A percentile compares a stretch with the other conserved stretches of the same genome.
Conservation (phyloP, 2,797 vertebrate species). For the Manis javanica region DNA sequence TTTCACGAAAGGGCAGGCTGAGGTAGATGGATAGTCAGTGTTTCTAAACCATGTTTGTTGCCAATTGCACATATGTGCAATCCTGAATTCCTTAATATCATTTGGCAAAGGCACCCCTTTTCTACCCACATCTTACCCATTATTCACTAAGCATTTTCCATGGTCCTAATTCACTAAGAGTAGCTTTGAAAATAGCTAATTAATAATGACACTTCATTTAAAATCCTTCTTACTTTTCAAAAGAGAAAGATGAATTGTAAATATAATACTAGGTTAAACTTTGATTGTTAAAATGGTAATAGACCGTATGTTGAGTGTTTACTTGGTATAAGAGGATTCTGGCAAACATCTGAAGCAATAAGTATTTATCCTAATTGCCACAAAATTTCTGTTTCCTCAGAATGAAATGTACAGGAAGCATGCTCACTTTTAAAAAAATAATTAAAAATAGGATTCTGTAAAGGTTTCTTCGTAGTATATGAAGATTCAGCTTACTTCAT, state of each 20-base stretch:
- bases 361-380: background rate
- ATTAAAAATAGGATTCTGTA: background rate
- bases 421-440: background rate
- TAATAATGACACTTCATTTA: background rate
- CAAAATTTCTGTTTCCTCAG: background rate
- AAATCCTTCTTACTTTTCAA: background rate
- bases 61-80: background rate
- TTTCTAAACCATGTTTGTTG: background rate
- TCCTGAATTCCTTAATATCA: background rate
- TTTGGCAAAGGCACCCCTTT: background rate
- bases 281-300: background rate
- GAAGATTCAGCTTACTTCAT: background rate
- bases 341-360: background rate
- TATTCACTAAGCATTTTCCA: background rate
- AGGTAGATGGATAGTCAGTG: background rate
- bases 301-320: background rate
- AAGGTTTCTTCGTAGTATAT: background rate
- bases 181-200: background rate
- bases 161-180: background rate
- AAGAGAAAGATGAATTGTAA: background rate
- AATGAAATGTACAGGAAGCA: background rate
- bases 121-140: accelerated
- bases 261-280: background rate
- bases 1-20: background rate
- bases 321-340: background rate